phyloP scores from a whole-genome alignment of 2,797 vertebrate species.

The Sebastes wilsoni region DNA sequence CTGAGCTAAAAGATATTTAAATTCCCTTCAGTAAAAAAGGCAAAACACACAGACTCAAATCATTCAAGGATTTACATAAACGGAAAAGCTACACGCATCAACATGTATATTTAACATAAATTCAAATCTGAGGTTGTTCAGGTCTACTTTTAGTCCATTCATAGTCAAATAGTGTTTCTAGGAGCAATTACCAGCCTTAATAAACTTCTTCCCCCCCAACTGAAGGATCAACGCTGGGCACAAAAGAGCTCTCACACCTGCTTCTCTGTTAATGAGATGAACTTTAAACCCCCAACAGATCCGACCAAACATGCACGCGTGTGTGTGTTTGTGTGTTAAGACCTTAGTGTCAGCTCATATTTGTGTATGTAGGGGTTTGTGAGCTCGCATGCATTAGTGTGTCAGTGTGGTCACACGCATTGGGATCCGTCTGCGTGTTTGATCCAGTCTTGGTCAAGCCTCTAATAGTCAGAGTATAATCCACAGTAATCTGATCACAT shows the following conservation, averaged over 20 bases:
- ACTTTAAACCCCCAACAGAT: constrained; percentile 42
- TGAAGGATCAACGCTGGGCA: neutral
- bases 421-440: neutral
- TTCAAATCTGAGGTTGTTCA: neutral
- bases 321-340: neutral
- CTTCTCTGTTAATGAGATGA: constrained; percentile 45
- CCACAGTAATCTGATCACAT: constrained; percentile 73
- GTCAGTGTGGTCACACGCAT: constrained; percentile 16
- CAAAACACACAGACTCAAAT: neutral
- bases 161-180: neutral
- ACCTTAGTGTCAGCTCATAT: constrained; percentile 42
- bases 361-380: constrained; percentile 23
- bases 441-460: constrained; percentile 18
- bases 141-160: neutral
- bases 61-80: neutral
- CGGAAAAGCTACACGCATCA: neutral
- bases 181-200: neutral
- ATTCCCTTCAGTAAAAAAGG: neutral
- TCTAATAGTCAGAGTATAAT: constrained; percentile 63
- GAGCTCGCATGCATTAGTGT: constrained; percentile 37
- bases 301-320: neutral
- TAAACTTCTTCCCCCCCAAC: neutral
- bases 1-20: neutral
- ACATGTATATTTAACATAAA: neutral
- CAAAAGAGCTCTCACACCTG: constrained; percentile 37